Percentiles rank a stretch among this genome's conserved stretches.
Evolutionary conservation across 2,888 invertebrate species (phyloP).

Genomic region (Tinea semifulvella): DNA sequence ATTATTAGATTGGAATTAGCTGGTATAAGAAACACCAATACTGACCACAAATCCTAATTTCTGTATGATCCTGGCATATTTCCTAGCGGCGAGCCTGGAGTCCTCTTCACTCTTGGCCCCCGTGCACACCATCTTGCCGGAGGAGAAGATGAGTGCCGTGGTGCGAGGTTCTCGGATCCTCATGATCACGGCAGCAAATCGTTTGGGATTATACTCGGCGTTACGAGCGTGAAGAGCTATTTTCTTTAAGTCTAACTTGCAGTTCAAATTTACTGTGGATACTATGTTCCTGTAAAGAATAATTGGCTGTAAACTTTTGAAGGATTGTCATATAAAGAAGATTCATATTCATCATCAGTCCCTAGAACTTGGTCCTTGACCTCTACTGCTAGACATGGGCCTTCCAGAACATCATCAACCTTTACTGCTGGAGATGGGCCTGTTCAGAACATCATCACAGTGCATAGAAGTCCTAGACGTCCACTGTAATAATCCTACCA

Average conservation of each 20-base stretch:
- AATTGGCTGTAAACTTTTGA: neutral
- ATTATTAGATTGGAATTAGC: too few species aligned
- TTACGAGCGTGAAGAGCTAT: constrained; percentile 98
- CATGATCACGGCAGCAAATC: constrained; percentile 99
- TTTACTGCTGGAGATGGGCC: too few species aligned
- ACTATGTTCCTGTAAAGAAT: constrained; percentile 85
- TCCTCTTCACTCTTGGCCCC: constrained; percentile 86
- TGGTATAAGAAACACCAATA: too few species aligned
- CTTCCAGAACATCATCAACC: too few species aligned
- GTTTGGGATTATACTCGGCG: constrained; percentile 98
- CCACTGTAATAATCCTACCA: too few species aligned
- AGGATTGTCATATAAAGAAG: too few species aligned
- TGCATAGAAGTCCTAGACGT: too few species aligned
- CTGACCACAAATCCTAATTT: constrained; percentile 81
- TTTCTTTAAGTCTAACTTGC: constrained; percentile 94
- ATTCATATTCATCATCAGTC: too few species aligned
- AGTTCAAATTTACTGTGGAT: constrained; percentile 95
- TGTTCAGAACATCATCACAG: too few species aligned
- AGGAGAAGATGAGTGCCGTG: constrained; percentile 79
- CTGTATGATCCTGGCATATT: constrained; percentile 86
- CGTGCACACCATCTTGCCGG: constrained; percentile 87
- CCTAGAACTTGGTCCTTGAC: too few species aligned
- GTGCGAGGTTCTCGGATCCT: constrained; percentile 88
- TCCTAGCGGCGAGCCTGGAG: constrained; percentile 79
- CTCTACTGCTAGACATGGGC: too few species aligned